phyloP scores from a whole-genome alignment of 2,797 vertebrate species.

The Oryzias dopingdopingensis region DNA sequence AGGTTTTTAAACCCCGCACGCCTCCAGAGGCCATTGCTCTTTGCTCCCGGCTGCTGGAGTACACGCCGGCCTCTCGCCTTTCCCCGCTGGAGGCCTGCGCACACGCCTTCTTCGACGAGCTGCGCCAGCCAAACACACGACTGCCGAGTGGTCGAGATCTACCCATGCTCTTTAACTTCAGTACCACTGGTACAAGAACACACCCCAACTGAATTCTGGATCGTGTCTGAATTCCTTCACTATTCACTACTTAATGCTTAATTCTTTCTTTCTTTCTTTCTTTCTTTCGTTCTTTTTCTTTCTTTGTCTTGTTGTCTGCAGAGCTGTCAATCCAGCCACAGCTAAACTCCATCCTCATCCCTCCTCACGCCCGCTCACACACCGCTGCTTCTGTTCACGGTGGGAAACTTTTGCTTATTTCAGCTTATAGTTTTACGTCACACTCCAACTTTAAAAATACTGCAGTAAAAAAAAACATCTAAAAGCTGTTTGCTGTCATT shows the following conservation, averaged over 20 bases:
- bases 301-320: constrained; percentile 50
- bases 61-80: constrained; percentile 85
- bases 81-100: constrained; percentile 87
- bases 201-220: too few relatives aligned
- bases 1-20: constrained; percentile 90
- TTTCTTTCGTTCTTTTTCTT: not conserved
- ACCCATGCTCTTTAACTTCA: constrained; percentile 89
- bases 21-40: constrained; percentile 86
- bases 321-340: constrained; percentile 88
- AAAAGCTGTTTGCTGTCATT: too few relatives aligned
- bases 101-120: constrained; percentile 88
- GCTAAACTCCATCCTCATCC: constrained; percentile 86
- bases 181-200: constrained; percentile 74
- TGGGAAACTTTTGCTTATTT: constrained; percentile 36
- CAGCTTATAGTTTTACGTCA: not conserved
- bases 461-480: too few relatives aligned
- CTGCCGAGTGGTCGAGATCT: constrained; percentile 87
- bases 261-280: too few relatives aligned
- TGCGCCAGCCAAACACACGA: constrained; percentile 81
- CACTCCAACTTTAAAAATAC: not conserved
- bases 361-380: constrained; percentile 82
- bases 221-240: too few relatives aligned
- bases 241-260: too few relatives aligned
- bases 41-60: constrained; percentile 87
- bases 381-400: constrained; percentile 74